Evolutionary conservation across 2,888 invertebrate species (phyloP), one percentile per base, ranked within the genome.

Genomic region (Stomorhina lunata): DNA sequence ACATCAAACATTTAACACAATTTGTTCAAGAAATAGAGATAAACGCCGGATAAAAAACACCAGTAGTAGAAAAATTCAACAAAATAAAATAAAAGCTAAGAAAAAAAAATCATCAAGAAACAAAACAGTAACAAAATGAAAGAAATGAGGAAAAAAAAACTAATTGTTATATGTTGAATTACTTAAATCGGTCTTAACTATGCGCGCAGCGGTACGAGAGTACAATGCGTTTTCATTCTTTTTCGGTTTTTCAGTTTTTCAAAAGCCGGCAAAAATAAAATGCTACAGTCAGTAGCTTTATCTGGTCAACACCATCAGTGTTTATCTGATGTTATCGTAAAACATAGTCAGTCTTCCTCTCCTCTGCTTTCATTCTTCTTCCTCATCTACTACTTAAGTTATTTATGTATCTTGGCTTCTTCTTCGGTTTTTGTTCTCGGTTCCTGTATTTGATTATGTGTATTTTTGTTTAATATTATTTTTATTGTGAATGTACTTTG

Each of bases 291-390:
- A 68, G 61, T 65, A 63, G 48, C 75, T 50, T 80, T 81, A 88
- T 87, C 87, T 85, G 72, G 81, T 72, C 84, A 85, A 76, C 89
- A 87, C 87, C 84, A 89, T 87, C 89, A 84, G 85, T 84, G 84
- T 85, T 82, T 82, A 82, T 85, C 84, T 84, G 85, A 86, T 85
- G 84, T 84, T 84, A 85, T 86, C 85, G 53, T 63, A 32, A 50
- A 59, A 77, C 79, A 79, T 71, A 75, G 75, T 76, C 80, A n/a
- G n/a, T n/a, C n/a, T n/a, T n/a, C n/a, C n/a, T n/a, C n/a, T n/a
- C n/a, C n/a, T n/a, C n/a, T n/a, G n/a, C n/a, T n/a, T n/a, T n/a
- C n/a, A n/a, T n/a, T n/a, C n/a, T n/a, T n/a, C n/a, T n/a, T n/a
- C n/a, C n/a, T n/a, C n/a, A 61, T 57, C 43, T 4, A 43, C 37